These are phyloP conservation scores for Periophthalmus modestus DNA, from an alignment of 2,113 vertebrate species.

Conservation along the genomic window DNA sequence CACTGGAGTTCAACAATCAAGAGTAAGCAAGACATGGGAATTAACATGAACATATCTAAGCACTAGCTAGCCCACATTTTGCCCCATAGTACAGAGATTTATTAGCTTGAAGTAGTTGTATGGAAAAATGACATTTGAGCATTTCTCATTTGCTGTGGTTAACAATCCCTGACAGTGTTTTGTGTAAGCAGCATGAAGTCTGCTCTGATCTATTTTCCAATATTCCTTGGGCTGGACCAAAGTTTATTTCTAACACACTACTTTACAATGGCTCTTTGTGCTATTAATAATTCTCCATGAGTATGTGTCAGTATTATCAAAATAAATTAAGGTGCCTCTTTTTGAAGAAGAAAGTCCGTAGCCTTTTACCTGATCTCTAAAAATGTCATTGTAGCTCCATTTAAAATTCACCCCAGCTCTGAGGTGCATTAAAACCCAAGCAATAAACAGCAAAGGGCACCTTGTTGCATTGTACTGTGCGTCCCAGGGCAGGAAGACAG, in stretches of 20 bases:
- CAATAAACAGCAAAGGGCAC: slow-evolving; percentile 58
- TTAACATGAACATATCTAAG: not conserved
- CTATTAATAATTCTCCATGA: slow-evolving; percentile 45
- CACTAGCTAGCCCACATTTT: not conserved
- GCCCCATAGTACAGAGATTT: not conserved
- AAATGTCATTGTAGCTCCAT: slow-evolving; percentile 15
- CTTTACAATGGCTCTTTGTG: slow-evolving; percentile 24
- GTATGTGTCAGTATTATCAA: slow-evolving; percentile 35
- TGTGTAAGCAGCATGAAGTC: not conserved
- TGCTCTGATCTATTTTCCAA: slow-evolving; percentile 37
- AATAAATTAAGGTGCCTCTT: slow-evolving; percentile 35
- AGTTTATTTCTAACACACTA: slow-evolving; percentile 34
- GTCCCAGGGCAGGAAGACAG: slow-evolving; percentile 58
- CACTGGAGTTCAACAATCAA: not conserved
- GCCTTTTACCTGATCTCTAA: not conserved
- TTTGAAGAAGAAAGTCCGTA: slow-evolving; percentile 29
- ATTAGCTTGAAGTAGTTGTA: not conserved
- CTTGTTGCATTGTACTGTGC: slow-evolving; percentile 48
- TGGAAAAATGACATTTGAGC: not conserved
- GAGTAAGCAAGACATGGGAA: not conserved
- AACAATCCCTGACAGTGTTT: not conserved
- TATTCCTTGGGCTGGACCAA: slow-evolving; percentile 32
- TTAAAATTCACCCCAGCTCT: slow-evolving; percentile 48
- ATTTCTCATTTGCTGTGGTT: not conserved
- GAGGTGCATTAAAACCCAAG: slow-evolving; percentile 26